Evolutionary conservation across 1,140 invertebrate species (phyloP), one percentile per base, ranked within the genome.

Genomic region (Drosophila kikkawai): DNA sequence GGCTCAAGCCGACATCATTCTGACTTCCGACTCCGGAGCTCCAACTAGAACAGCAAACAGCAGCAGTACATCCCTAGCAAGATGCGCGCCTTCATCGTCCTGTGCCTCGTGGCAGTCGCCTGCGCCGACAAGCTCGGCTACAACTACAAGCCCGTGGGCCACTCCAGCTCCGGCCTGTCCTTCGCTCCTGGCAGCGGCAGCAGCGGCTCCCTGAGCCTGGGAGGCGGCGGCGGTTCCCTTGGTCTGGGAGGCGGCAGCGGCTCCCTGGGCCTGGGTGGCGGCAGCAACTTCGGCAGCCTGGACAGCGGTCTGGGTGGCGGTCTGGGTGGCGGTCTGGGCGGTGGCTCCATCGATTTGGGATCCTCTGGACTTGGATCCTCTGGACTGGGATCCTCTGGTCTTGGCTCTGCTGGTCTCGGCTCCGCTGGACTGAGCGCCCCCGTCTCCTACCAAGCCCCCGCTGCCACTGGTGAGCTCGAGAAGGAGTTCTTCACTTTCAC

Each of bases 121-220:
- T 71, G 75, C 45, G 88, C 88, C 75, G 88, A 91, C 41, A 88
- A 91, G 22, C 75, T 91, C 11, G 88, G 88, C 76, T 91, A 91
- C 68, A 91, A 91, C 88, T 91, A 91, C 67, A 58, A 65, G 51
- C 88, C 88, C n/a, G 88, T 91, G 36, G 88, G 79, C 63, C 88
- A 91, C 73, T 91, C 88, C 51, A 66, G 13, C 55, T 74, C 81
- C 8, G 88, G 88, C 69, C 53, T 91, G 22, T 91, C 87, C 12
- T 84, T 91, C n/a, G 63, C 71, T 69, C 88, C 88, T 63, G 88
- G 88, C 64, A 87, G 83, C 55, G 61, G 61, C 26, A 13, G 34
- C n/a, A 57, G 51, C 36, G 53, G 53, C 29, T 47, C 48, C 26
- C 22, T 68, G 15, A 44, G 51, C 17, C 42, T 70, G 34, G 69